Conservation (phyloP, 2,113 vertebrate species). For the human (Homo sapiens) region DNA sequence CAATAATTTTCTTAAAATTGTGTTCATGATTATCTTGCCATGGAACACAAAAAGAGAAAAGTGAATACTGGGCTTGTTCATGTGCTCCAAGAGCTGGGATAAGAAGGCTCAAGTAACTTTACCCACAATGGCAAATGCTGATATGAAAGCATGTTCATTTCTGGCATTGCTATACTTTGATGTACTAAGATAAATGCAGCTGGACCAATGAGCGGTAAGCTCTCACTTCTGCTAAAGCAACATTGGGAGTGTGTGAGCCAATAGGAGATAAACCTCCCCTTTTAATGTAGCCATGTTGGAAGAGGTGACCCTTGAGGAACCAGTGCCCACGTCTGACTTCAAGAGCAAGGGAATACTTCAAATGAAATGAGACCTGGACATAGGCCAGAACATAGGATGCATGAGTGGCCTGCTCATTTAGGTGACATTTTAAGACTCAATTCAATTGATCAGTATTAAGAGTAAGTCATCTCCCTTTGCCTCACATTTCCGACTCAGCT, state of each 20-base stretch:
- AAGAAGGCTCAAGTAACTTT: conserved; percentile 25
- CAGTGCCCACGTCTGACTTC: not conserved
- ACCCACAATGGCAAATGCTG: not conserved
- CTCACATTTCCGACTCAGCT: not conserved
- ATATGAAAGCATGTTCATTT: not conserved
- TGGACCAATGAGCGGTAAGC: not conserved
- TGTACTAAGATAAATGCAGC: not conserved
- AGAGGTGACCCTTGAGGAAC: not conserved
- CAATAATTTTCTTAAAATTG: conserved; percentile 31
- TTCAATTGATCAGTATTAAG: not conserved
- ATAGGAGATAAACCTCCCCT: not conserved
- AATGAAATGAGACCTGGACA: not conserved
- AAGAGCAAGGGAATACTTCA: not conserved
- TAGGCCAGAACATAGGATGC: not conserved
- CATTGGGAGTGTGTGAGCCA: not conserved
- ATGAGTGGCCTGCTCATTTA: not conserved
- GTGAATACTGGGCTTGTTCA: not conserved
- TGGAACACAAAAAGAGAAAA: not conserved
- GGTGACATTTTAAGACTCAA: not conserved
- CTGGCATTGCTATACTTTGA: not conserved
- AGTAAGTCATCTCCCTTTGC: not conserved
- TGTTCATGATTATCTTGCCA: not conserved
- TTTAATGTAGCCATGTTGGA: not conserved
- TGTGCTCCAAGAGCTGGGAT: conserved; percentile 14
- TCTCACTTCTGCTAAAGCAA: not conserved